Evolutionary conservation across 2,113 vertebrate species (phyloP).

Genomic region (Trachemys scripta): DNA sequence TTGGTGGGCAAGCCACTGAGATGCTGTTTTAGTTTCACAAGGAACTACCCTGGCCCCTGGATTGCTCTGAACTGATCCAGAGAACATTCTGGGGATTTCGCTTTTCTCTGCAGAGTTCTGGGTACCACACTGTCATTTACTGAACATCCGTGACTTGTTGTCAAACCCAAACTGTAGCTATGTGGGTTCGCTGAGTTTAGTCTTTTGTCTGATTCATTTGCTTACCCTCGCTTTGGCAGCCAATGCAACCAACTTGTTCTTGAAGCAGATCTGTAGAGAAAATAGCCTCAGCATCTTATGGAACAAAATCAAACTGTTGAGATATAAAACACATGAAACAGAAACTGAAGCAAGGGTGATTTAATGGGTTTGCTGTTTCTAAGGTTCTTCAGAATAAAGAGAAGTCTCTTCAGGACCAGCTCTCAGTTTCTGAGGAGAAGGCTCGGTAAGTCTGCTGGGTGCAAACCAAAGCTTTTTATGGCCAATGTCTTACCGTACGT

Average conservation of each 20-base stretch:
- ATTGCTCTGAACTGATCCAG: background rate
- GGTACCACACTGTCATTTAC: background rate
- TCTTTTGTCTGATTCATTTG: background rate
- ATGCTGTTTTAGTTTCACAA: background rate
- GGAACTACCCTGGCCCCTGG: background rate
- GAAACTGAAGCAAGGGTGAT: background rate
- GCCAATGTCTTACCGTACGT: background rate
- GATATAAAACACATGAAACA: background rate
- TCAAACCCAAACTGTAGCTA: background rate
- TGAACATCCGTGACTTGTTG: background rate
- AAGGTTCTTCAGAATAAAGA: background rate
- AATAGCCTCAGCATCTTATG: background rate
- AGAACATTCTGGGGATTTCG: background rate
- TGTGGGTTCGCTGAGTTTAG: background rate
- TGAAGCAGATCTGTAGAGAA: background rate
- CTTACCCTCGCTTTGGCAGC: background rate
- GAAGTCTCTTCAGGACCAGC: background rate
- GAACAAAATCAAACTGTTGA: background rate
- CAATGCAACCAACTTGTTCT: background rate
- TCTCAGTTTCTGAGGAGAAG: background rate
- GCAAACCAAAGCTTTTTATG: background rate
- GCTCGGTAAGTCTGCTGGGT: background rate
- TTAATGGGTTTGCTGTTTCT: background rate
- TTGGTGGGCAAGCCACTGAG: too few relatives aligned
- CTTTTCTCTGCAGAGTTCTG: background rate